Conservation (phyloP, 2,113 vertebrate species). For the Halcyon malimbica region DNA sequence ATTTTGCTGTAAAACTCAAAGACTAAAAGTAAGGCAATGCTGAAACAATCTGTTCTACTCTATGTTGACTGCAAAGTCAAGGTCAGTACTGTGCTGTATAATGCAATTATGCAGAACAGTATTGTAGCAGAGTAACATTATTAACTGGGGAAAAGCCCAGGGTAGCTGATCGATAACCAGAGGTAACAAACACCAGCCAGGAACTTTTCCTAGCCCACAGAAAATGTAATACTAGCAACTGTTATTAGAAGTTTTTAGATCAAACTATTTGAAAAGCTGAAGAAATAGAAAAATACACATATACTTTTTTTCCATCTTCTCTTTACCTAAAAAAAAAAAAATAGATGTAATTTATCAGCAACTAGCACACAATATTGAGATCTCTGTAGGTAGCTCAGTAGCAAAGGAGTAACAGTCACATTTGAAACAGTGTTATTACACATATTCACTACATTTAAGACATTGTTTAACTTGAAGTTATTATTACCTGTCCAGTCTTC, state of each 20-base stretch:
- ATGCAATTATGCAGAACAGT: not conserved
- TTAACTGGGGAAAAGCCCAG: not conserved
- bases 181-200: not conserved
- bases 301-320: not conserved
- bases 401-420: not conserved
- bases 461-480: not conserved
- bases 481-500: not conserved
- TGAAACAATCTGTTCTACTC: not conserved
- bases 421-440: not conserved
- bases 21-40: not conserved
- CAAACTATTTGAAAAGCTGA: not conserved
- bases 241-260: not conserved
- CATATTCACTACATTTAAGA: not conserved
- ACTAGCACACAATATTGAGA: not conserved
- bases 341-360: not conserved
- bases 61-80: not conserved
- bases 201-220: not conserved
- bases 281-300: not conserved
- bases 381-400: not conserved
- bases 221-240: not conserved
- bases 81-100: not conserved
- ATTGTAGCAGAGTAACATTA: not conserved
- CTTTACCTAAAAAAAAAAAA: not conserved
- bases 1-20: not conserved
- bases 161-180: not conserved